These are phyloP conservation scores for Leucophenga montana DNA, from an alignment of 2,888 invertebrate species.

Conservation along the genomic window DNA sequence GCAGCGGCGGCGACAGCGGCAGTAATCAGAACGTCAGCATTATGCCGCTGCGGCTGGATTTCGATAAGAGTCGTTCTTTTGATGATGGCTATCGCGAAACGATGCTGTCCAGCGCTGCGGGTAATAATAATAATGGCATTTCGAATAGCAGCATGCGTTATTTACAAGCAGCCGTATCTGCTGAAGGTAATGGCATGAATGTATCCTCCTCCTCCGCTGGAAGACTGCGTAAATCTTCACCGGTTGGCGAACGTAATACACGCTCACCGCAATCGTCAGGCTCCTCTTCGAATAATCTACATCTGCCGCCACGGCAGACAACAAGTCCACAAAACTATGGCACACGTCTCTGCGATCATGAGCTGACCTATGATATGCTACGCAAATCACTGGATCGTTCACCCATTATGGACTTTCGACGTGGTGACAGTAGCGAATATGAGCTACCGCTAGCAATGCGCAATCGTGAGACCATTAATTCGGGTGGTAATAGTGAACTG, in stretches of 20 bases:
- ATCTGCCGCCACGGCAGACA: slow-evolving; percentile 59
- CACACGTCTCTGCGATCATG: slow-evolving; percentile 72
- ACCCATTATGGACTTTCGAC: slow-evolving; percentile 69
- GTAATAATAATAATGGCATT: slow-evolving; percentile 57
- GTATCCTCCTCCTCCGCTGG: slow-evolving; percentile 18
- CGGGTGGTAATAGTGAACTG: slow-evolving; percentile 70
- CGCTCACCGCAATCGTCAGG: slow-evolving; percentile 70
- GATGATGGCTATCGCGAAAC: slow-evolving; percentile 71
- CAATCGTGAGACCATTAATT: slow-evolving; percentile 70
- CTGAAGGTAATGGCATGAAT: slow-evolving; percentile 12
- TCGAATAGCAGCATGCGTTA: slow-evolving; percentile 54
- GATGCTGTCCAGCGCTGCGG: slow-evolving; percentile 33
- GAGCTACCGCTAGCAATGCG: slow-evolving; percentile 62
- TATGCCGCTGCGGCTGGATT: slow-evolving; percentile 63
- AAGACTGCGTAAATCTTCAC: slow-evolving; percentile 64
- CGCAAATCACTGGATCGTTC: slow-evolving; percentile 69
- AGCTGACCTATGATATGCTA: slow-evolving; percentile 71
- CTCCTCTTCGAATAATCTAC: slow-evolving; percentile 64
- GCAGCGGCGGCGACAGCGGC: slow-evolving; percentile 51
- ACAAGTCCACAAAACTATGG: slow-evolving; percentile 72
- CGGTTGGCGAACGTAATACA: slow-evolving; percentile 54
- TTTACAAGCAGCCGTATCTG: slow-evolving; percentile 49
- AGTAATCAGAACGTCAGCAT: slow-evolving; percentile 56
- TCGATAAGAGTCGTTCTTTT: slow-evolving; percentile 72
- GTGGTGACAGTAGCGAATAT: slow-evolving; percentile 67